phyloP scores from a whole-genome alignment of 2,113 vertebrate genomes.

The Rhinolophus sinicus region DNA sequence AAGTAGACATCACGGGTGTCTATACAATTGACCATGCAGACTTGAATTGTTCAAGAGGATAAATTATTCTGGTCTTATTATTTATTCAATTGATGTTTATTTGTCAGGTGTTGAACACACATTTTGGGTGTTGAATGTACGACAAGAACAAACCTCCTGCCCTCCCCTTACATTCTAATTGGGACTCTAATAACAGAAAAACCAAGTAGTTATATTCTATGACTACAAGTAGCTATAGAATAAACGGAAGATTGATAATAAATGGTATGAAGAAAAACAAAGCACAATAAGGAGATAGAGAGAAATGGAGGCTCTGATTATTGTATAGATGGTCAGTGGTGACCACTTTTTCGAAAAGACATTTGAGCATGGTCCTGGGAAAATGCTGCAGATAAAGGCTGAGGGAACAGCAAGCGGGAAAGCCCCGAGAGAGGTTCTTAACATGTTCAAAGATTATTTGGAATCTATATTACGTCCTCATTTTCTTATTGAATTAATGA shows the following conservation, averaged over 20 bases:
- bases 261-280: not conserved
- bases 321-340: not conserved
- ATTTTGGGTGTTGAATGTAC: not conserved
- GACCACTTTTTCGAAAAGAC: not conserved
- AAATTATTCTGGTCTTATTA: not conserved
- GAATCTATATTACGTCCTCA: not conserved
- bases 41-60: not conserved
- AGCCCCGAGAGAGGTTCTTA: not conserved
- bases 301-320: not conserved
- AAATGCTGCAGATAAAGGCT: not conserved
- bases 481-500: not conserved
- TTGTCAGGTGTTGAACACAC: not conserved
- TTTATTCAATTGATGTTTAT: not conserved
- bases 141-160: not conserved
- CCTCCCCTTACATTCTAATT: not conserved
- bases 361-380: not conserved
- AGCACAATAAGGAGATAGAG: not conserved
- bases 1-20: not conserved
- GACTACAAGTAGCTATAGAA: not conserved
- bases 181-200: not conserved
- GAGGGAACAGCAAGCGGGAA: not conserved
- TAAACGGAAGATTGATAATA: not conserved
- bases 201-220: too few relatives aligned
- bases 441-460: not conserved
- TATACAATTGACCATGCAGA: not conserved